Percentiles rank a stretch among this genome's conserved stretches.
phyloP scores from a whole-genome alignment of 2,888 invertebrate species.

The Oscheius onirici region DNA sequence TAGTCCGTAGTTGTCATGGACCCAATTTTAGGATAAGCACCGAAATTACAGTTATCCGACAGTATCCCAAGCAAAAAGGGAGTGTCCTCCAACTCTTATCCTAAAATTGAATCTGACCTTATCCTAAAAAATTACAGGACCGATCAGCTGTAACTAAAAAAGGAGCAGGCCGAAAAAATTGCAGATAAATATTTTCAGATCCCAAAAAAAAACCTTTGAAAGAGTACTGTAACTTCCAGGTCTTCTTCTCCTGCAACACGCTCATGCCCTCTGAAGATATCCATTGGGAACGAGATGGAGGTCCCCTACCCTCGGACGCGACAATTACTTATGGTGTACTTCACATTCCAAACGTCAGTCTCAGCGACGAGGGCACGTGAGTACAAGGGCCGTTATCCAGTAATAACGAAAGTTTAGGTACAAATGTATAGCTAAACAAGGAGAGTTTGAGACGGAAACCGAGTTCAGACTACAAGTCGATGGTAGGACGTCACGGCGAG shows the following conservation, averaged over 20 bases:
- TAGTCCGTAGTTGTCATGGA: no score
- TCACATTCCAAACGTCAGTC: constrained; percentile 40
- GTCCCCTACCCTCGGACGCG: constrained; percentile 38
- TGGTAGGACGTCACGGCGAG: constrained; percentile 35
- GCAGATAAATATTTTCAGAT: background rate
- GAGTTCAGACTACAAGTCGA: constrained; percentile 58
- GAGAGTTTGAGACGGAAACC: constrained; percentile 41
- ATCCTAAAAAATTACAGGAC: no score
- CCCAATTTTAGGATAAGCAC: no score
- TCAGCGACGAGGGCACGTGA: constrained; percentile 49
- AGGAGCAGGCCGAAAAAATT: no score
- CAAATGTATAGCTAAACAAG: constrained; percentile 40
- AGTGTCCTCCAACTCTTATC: no score
- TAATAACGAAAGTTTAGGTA: constrained; percentile 33
- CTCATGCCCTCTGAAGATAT: constrained; percentile 31
- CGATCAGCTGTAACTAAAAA: no score
- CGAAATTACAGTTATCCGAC: no score
- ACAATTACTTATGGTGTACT: constrained; percentile 47
- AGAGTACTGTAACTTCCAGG: constrained; percentile 6
- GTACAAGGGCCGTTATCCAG: constrained; percentile 9
- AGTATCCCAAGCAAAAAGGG: no score
- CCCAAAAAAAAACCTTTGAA: background rate
- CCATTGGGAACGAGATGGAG: constrained; percentile 39
- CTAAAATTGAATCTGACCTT: no score
- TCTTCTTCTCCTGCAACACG: constrained; percentile 35